Evolutionary conservation across 2,797 vertebrate genomes (phyloP).

Genomic region (Pelobates cultripes): DNA sequence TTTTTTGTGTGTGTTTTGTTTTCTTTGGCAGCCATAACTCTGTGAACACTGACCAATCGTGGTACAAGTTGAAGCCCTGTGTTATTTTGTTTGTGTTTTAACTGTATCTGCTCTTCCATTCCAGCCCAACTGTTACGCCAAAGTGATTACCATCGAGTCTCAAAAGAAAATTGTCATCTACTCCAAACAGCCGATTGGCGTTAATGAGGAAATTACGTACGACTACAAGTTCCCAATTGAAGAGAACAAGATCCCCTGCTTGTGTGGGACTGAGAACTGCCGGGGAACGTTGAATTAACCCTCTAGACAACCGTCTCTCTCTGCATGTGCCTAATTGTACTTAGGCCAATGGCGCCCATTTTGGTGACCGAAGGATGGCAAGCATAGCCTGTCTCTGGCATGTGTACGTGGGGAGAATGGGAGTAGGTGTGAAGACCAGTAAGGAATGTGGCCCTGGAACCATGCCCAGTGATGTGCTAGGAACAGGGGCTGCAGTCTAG

Average conservation of each 20-base stretch:
- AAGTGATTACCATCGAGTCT: slow-evolving; percentile 94
- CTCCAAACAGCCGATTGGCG: slow-evolving; percentile 89
- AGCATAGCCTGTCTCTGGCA: background rate
- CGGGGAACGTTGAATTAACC: slow-evolving; percentile 89
- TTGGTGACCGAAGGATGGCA: background rate
- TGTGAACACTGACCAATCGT: too few relatives aligned
- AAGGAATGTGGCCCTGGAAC: background rate
- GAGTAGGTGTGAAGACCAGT: background rate
- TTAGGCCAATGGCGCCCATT: background rate
- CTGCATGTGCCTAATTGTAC: background rate
- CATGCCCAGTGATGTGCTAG: too few relatives aligned
- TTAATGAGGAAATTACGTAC: slow-evolving; percentile 94
- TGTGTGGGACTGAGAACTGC: slow-evolving; percentile 93
- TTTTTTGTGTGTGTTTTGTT: too few relatives aligned
- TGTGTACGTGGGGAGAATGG: background rate
- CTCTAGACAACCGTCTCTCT: background rate
- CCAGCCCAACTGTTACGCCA: slow-evolving; percentile 93
- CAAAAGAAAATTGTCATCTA: slow-evolving; percentile 97
- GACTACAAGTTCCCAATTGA: slow-evolving; percentile 95
- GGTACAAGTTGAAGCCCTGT: too few relatives aligned
- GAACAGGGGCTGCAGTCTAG: background rate
- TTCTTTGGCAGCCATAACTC: too few relatives aligned
- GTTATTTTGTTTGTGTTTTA: too few relatives aligned
- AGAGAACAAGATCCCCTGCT: slow-evolving; percentile 92
- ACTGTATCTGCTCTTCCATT: too few relatives aligned